Evolutionary conservation across 2,888 invertebrate genomes (phyloP), one percentile per base, ranked within the genome.

Genomic region (Leuctra nigra): DNA sequence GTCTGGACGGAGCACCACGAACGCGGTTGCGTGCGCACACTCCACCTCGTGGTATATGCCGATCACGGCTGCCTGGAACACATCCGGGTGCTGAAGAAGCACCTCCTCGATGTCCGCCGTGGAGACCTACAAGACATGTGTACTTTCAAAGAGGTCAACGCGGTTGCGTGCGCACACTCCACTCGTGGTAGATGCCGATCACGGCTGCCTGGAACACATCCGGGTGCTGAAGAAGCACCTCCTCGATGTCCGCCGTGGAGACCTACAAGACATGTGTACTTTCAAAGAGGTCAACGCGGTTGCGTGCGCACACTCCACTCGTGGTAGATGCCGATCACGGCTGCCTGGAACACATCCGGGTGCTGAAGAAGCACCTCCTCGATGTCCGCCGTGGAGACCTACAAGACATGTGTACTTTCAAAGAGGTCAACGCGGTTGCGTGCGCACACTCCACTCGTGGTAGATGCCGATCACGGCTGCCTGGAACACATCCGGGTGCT

Each of bases 101-200:
- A 44, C 44, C 9, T 44, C 44, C 44, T 44, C 44, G 23, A 23
- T 23, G 44, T 44, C 44, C n/a, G n/a, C n/a, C n/a, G n/a, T n/a
- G n/a, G n/a, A n/a, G n/a, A n/a, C n/a, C n/a, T n/a, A n/a, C n/a
- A n/a, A n/a, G n/a, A n/a, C n/a, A n/a, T n/a, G n/a, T n/a, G n/a
- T n/a, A n/a, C n/a, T n/a, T n/a, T n/a, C n/a, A n/a, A n/a, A n/a
- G n/a, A n/a, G n/a, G n/a, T n/a, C n/a, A 22, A 16, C 2, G 39
- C 54, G 14, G 39, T 54, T 2, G 54, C 39, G 39, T 54, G 54
- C 44, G 23, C 54, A 23, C 39, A 41, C 24, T 54, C 54, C 22
- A 23, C 29, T 38, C 39, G 23, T 54, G 39, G 24, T 24, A 25
- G 18, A 54, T 23, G 13, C 54, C 54, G 14, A 54, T n/a, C 16